phyloP scores from a whole-genome alignment of 2,797 vertebrate species.

The Australoheros facetus region DNA sequence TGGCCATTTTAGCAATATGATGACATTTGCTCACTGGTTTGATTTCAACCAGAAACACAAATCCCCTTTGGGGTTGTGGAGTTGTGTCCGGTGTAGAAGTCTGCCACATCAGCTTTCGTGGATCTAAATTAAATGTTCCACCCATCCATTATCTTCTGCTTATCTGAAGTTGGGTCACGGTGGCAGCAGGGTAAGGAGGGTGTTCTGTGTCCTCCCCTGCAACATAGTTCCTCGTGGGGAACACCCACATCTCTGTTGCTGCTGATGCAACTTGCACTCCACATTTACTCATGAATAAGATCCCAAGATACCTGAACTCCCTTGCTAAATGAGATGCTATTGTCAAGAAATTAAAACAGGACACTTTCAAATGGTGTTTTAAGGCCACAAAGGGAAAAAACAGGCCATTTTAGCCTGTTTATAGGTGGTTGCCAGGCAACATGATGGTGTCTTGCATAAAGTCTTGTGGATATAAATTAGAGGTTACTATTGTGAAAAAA shows the following conservation, averaged over 20 bases:
- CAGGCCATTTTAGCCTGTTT: not conserved
- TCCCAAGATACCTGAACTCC: not conserved
- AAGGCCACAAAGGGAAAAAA: not conserved
- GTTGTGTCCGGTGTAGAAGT: too few species aligned
- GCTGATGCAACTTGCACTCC: rapidly evolving
- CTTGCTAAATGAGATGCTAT: not conserved
- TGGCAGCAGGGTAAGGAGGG: too few species aligned
- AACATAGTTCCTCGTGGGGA: too few species aligned
- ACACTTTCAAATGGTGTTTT: not conserved
- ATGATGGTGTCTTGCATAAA: not conserved
- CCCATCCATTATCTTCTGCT: too few species aligned
- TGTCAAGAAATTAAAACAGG: not conserved
- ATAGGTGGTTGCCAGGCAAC: not conserved
- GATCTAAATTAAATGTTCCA: too few species aligned
- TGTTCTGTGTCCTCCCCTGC: too few species aligned
- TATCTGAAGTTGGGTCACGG: too few species aligned
- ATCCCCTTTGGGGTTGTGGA: too few species aligned
- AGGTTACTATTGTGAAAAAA: not conserved
- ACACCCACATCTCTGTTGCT: not conserved
- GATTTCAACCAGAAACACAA: too few species aligned
- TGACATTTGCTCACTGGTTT: too few species aligned
- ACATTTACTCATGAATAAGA: not conserved
- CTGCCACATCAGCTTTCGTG: too few species aligned
- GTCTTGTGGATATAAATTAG: not conserved
- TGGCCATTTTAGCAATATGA: too few species aligned